These are phyloP conservation scores for Megaceryle alcyon DNA, from an alignment of 2,797 vertebrate species.

Conservation along the genomic window DNA sequence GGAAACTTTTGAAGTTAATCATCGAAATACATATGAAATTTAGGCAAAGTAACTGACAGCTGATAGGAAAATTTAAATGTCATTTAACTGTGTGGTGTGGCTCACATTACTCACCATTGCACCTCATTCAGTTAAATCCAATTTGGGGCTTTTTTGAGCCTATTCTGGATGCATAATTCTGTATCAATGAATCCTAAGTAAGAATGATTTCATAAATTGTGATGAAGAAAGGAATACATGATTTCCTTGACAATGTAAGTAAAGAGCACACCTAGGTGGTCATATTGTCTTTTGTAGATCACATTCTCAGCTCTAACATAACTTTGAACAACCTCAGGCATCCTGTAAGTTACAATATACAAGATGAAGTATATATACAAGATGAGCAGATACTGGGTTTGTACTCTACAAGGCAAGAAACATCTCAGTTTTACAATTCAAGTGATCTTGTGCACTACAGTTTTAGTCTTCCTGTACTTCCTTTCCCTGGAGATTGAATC, in stretches of 20 bases:
- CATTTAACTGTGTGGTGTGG: neutral
- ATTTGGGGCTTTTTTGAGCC: neutral
- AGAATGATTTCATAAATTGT: neutral
- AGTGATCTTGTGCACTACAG: neutral
- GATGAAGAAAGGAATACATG: neutral
- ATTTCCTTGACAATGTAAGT: neutral
- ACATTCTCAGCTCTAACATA: neutral
- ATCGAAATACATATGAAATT: neutral
- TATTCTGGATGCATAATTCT: neutral
- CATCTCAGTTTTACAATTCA: neutral
- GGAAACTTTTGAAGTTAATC: neutral
- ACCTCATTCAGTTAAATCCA: neutral
- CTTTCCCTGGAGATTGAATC: neutral
- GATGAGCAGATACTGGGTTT: neutral
- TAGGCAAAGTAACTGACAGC: neutral
- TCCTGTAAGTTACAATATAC: neutral
- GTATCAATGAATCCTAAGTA: neutral
- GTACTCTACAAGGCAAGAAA: neutral
- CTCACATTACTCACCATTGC: neutral
- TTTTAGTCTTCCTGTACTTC: neutral
- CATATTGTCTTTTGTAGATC: neutral
- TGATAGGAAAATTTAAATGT: neutral
- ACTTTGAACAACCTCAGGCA: neutral
- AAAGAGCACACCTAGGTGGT: accelerated
- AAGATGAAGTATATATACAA: neutral